A percentile compares a stretch with the other conserved stretches of the same genome.
Evolutionary conservation across 2,888 invertebrate genomes (phyloP).

Genomic region (Synergus umbraculus): DNA sequence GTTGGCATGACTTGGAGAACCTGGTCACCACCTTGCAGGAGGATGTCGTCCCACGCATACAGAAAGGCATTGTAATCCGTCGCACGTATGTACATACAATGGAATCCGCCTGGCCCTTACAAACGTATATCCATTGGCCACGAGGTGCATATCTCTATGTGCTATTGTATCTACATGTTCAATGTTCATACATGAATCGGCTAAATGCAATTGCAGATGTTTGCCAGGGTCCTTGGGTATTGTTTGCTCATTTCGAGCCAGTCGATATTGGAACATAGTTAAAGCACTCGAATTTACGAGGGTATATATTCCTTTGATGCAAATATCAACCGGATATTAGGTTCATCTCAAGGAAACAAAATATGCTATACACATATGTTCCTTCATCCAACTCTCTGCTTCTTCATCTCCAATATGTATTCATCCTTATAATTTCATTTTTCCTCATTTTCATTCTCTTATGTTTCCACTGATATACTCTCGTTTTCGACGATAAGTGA

Average conservation of each 20-base stretch:
- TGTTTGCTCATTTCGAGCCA: constrained; percentile 39
- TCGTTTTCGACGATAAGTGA: neutral
- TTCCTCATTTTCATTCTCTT: neutral
- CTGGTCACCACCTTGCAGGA: constrained; percentile 47
- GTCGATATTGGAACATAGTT: constrained; percentile 40
- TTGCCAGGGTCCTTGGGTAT: constrained; percentile 28
- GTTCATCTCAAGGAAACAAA: neutral
- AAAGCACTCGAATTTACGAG: constrained; percentile 29
- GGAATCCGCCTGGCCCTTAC: constrained; percentile 46
- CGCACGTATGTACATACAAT: constrained; percentile 41
- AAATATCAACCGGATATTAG: constrained; percentile 28
- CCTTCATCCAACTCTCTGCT: neutral
- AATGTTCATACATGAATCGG: constrained; percentile 41
- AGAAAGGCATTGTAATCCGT: constrained; percentile 42
- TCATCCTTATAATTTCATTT: neutral
- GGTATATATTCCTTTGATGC: constrained; percentile 5
- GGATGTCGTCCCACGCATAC: constrained; percentile 48
- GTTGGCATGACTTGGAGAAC: neutral
- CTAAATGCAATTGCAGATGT: constrained; percentile 38
- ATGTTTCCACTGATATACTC: neutral
- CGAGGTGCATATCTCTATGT: constrained; percentile 45
- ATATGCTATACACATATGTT: neutral
- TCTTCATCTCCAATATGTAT: neutral
- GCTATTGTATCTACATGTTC: constrained; percentile 36
- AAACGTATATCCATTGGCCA: constrained; percentile 34